Evolutionary conservation across 2,797 vertebrate genomes (phyloP), one percentile per base, ranked within the genome.

Genomic region (Anolis apletophallus): DNA sequence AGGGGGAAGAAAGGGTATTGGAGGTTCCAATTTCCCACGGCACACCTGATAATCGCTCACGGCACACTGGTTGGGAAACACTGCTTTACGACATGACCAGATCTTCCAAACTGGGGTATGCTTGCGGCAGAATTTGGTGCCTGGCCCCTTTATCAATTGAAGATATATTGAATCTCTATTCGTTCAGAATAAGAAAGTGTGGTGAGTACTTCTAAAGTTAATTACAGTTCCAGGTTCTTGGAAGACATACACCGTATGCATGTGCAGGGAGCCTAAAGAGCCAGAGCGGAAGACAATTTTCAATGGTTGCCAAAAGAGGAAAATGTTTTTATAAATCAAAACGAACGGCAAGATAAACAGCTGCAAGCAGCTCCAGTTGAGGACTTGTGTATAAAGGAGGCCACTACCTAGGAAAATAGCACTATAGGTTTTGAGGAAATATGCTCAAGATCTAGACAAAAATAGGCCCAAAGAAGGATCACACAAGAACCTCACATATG

Each of bases 171-270:
- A 79, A 50, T 85, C 26, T 36, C 32, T 67, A 85, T 72, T 55
- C 59, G 36, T 10, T 79, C 36, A 17, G 52, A 8, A 26, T 52
- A n/a, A 52, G 55, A 74, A 83, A 73, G 34, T 29, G 36, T 55
- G 50, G 50, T 85, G 29, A n/a, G 34, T 13, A 59, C 26, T 79
- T 54, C 54, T 69, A 57, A 14, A 71, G 50, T 71, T 59, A 79
- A 59, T 1, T 34, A 79, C 34, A 79, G 75, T 79, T 85, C 84
- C 75, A 79, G 84, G 54, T 59, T 85, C 67, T 71, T 79, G 52
- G 75, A 79, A 79, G 75, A 69, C 32, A 67, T 10, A 12, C 74
- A 64, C 10, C 3, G 13, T 2, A 34, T n/a, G 32, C 17, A 23
- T 32, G 40, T 11, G 54, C 14, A 13, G 12, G 46, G 14, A 17